These are phyloP conservation scores for Agrotis exclamationis DNA, from an alignment of 2,888 invertebrate genomes.

Conservation along the genomic window DNA sequence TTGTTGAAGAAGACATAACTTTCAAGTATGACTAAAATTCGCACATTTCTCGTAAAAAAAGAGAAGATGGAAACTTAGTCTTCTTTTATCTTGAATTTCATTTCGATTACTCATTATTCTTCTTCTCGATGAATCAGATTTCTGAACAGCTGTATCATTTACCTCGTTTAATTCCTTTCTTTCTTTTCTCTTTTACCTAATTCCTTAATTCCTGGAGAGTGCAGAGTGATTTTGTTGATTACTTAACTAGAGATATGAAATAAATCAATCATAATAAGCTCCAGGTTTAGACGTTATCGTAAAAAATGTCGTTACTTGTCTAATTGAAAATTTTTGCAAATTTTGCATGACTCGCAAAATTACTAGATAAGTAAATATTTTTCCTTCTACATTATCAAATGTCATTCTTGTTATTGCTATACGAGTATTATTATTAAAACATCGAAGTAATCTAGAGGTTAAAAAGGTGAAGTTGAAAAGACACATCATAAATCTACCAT, in stretches of 20 bases:
- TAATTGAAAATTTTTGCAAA: conserved; percentile 8
- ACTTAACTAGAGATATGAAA: conserved; percentile 1
- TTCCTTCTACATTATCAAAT: conserved; percentile 2
- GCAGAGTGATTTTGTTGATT: background rate
- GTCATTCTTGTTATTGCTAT: background rate
- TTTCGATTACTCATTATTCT: background rate
- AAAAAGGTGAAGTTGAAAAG: background rate
- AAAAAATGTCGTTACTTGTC: background rate
- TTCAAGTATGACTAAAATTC: too few relatives aligned
- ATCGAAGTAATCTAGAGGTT: background rate
- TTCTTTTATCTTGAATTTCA: background rate
- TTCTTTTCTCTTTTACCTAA: too few relatives aligned
- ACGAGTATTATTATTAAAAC: background rate
- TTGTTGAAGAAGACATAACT: too few relatives aligned
- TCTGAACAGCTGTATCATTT: too few relatives aligned
- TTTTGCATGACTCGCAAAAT: conserved; percentile 23
- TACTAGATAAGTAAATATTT: background rate
- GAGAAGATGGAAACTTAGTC: background rate
- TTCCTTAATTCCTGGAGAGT: too few relatives aligned
- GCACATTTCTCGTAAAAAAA: background rate
- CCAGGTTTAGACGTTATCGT: background rate
- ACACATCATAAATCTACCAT: too few relatives aligned
- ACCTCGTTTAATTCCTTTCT: too few relatives aligned
- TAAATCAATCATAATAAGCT: conserved; percentile 6
- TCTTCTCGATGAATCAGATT: too few relatives aligned